phyloP scores from a whole-genome alignment of 2,113 vertebrate genomes.

The Calonectris borealis region DNA sequence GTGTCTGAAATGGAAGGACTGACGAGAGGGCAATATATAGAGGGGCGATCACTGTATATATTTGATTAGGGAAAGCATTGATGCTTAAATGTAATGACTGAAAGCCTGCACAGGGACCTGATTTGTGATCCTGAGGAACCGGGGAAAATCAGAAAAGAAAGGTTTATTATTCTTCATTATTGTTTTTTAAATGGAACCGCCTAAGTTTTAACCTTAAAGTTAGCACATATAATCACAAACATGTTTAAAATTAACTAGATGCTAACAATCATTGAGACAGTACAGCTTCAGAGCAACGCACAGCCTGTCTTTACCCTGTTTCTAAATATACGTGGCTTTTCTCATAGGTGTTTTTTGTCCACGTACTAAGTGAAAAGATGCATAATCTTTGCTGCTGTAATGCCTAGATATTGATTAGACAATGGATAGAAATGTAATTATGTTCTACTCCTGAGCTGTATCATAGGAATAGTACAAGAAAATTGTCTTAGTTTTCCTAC shows the following conservation, averaged over 20 bases:
- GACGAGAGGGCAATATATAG: background rate
- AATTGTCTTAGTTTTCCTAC: background rate
- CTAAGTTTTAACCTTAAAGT: background rate
- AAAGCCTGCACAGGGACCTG: background rate
- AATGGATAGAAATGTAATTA: background rate
- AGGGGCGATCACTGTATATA: background rate
- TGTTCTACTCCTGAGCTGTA: background rate
- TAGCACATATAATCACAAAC: background rate
- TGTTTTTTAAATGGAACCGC: background rate
- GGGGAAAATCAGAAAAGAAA: background rate
- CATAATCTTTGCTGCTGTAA: background rate
- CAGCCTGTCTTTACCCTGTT: background rate
- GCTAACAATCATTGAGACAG: background rate
- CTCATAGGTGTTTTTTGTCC: background rate
- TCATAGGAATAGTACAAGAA: background rate
- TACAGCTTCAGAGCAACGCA: background rate
- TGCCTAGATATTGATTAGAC: background rate
- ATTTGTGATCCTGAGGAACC: background rate
- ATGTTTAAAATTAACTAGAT: background rate
- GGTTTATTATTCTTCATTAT: background rate
- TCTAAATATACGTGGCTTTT: background rate
- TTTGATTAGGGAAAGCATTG: background rate
- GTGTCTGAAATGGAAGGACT: slow-evolving; percentile 30
- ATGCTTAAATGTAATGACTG: background rate
- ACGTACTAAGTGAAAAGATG: background rate